phyloP scores from a whole-genome alignment of 2,113 vertebrate genomes.

The Mellivora capensis region DNA sequence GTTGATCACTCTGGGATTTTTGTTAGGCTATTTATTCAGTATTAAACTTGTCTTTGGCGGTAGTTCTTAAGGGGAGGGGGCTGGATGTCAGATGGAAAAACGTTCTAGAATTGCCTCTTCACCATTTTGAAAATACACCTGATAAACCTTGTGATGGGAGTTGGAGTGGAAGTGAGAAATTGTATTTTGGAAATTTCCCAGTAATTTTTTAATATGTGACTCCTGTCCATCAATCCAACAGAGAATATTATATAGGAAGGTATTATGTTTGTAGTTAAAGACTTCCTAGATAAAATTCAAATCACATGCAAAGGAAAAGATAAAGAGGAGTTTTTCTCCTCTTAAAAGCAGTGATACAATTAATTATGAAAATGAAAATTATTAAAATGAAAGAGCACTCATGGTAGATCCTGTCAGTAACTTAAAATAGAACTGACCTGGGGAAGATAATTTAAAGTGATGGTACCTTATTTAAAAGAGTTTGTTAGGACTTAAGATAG shows the following conservation, averaged over 20 bases:
- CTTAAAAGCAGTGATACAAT: not conserved
- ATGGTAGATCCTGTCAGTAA: not conserved
- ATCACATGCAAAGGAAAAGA: not conserved
- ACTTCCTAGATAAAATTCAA: conserved; percentile 21
- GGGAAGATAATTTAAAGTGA: not conserved
- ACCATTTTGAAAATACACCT: not conserved
- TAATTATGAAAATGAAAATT: not conserved
- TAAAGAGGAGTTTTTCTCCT: not conserved
- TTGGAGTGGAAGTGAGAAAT: not conserved
- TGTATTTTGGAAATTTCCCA: not conserved
- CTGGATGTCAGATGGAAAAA: not conserved
- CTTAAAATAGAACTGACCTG: not conserved
- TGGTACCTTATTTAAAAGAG: not conserved
- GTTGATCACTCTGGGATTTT: not conserved
- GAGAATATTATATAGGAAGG: not conserved
- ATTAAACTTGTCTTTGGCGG: not conserved
- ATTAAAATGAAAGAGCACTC: not conserved
- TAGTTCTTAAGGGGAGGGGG: not conserved
- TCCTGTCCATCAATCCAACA: accelerated
- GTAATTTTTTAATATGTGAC: not conserved
- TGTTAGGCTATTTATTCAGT: not conserved
- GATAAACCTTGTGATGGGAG: not conserved
- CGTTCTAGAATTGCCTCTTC: not conserved
- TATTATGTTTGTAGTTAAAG: not conserved
- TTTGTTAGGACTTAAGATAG: not conserved